A percentile compares a stretch with the other conserved stretches of the same genome.
phyloP scores from a whole-genome alignment of 2,113 vertebrate species.

The Rhinoderma darwinii region DNA sequence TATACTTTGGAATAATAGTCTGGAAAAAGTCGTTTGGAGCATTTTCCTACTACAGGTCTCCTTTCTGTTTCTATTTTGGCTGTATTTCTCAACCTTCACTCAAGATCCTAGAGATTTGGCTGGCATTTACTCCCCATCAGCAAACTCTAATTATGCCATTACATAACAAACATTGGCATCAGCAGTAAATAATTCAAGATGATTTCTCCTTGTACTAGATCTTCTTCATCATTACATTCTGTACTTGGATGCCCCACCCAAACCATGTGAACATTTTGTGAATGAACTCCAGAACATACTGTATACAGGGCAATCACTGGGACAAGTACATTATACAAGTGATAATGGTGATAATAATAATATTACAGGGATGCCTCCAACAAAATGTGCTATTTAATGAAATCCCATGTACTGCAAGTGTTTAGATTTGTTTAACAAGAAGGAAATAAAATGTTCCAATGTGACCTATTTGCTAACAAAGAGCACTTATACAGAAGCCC shows the following conservation, averaged over 20 bases:
- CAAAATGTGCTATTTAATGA: no score
- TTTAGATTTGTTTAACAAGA: no score
- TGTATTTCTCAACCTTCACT: not conserved
- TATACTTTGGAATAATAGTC: not conserved
- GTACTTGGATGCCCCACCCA: conserved; percentile 5
- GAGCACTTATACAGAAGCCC: no score
- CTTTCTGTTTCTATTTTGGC: not conserved
- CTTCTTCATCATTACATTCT: not conserved
- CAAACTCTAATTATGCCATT: not conserved
- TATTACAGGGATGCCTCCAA: no score
- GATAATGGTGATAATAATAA: not conserved
- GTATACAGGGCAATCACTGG: not conserved
- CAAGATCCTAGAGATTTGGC: not conserved
- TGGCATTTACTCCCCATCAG: not conserved
- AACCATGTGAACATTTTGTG: not conserved
- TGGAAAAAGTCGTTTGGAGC: not conserved
- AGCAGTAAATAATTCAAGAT: not conserved
- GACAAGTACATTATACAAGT: not conserved
- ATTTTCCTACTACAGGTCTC: not conserved
- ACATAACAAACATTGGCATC: not conserved
- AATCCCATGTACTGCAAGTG: no score
- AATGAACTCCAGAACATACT: not conserved
- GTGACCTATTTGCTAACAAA: no score
- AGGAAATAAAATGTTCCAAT: no score
- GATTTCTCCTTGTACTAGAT: not conserved